These are phyloP conservation scores for Chelidonichthys spinosus DNA, from an alignment of 2,797 vertebrate species.

Conservation along the genomic window DNA sequence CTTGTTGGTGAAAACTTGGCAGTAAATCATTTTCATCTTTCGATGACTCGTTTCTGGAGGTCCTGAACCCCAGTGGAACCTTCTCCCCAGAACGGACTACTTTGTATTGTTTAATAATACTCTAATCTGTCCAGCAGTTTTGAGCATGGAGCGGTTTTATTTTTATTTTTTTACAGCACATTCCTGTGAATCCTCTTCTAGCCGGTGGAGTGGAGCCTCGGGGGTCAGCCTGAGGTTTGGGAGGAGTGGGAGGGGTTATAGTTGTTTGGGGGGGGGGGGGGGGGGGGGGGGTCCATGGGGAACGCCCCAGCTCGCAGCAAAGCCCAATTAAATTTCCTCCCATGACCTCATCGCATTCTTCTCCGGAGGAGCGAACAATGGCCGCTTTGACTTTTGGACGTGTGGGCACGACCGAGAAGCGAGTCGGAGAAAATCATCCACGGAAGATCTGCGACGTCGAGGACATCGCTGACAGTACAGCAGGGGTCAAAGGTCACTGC, in stretches of 20 bases:
- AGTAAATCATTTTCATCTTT: too few relatives aligned
- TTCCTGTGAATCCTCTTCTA: conserved; percentile 45
- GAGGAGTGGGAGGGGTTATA: conserved; percentile 13
- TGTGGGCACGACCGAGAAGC: conserved; percentile 73
- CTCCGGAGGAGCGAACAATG: conserved; percentile 84
- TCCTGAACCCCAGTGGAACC: too few relatives aligned
- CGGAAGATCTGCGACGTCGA: not conserved
- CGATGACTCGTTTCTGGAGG: too few relatives aligned
- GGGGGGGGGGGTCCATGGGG: conserved; percentile 28
- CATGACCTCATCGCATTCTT: conserved; percentile 91
- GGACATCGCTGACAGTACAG: not conserved
- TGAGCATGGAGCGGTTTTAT: too few relatives aligned
- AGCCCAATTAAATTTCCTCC: conserved; percentile 84
- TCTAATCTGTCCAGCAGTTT: too few relatives aligned
- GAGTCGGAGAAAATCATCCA: conserved; percentile 19
- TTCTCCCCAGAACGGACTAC: not conserved
- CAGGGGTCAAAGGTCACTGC: conserved; percentile 36
- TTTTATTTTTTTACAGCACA: not conserved
- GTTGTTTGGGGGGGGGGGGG: conserved; percentile 20
- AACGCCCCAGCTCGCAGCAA: conserved; percentile 41
- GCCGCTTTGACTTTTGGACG: conserved; percentile 84
- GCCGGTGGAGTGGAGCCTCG: conserved; percentile 34
- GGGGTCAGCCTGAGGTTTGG: conserved; percentile 23
- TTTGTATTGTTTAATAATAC: not conserved
- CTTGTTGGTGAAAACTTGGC: too few relatives aligned